Conservation (phyloP, 1,140 invertebrate species). For the Drosophila burlai region DNA sequence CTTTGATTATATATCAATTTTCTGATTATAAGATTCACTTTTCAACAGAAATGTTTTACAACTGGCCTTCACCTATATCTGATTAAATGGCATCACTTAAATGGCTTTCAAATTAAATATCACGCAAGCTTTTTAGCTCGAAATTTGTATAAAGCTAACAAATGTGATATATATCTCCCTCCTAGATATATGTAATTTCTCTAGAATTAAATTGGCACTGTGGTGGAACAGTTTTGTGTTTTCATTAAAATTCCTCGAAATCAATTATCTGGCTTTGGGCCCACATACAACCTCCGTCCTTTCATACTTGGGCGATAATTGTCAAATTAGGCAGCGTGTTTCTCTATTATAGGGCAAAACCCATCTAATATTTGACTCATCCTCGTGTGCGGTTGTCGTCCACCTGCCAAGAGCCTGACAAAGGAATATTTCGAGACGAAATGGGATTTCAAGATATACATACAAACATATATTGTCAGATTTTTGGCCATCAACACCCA, state of each 20-base stretch:
- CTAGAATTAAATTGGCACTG: conserved; percentile 20
- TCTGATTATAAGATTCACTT: background rate
- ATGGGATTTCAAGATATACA: conserved; percentile 5
- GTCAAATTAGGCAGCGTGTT: conserved; percentile 47
- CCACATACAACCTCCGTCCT: conserved; percentile 3
- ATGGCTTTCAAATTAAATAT: background rate
- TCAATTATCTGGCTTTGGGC: conserved; percentile 24
- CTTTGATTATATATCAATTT: background rate
- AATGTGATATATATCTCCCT: background rate
- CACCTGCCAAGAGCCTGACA: conserved; percentile 51
- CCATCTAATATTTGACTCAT: conserved; percentile 33
- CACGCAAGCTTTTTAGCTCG: conserved; percentile 13
- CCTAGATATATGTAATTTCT: background rate
- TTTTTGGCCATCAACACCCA: conserved; percentile 54
- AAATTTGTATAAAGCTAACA: background rate
- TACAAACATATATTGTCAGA: conserved; percentile 1
- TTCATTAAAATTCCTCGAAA: conserved; percentile 45
- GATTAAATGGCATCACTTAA: conserved; percentile 15
- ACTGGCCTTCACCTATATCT: background rate
- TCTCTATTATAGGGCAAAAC: conserved; percentile 41
- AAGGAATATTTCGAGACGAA: conserved; percentile 44
- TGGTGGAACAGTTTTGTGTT: background rate
- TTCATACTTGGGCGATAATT: conserved; percentile 35
- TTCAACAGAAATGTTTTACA: conserved; percentile 9
- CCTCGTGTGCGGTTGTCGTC: conserved; percentile 18